These are phyloP conservation scores for Leucosticte australis DNA, from an alignment of 2,113 vertebrate genomes.

Conservation along the genomic window DNA sequence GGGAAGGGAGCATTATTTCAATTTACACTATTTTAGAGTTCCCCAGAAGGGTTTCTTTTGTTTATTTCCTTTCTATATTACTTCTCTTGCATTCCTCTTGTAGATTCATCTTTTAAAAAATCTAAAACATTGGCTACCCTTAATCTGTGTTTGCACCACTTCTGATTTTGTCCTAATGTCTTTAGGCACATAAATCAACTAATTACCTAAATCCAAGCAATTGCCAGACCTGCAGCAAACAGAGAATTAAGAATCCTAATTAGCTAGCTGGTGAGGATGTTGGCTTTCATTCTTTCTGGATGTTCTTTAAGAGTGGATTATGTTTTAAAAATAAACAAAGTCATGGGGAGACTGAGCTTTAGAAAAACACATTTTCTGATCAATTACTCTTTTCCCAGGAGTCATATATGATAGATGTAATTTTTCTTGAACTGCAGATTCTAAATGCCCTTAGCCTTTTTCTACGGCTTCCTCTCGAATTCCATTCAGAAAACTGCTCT, in stretches of 20 bases:
- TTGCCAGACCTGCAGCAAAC: neutral
- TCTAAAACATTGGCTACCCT: neutral
- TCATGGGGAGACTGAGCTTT: neutral
- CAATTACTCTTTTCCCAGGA: neutral
- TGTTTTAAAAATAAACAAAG: conserved; percentile 13
- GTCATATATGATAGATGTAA: neutral
- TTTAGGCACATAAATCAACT: neutral
- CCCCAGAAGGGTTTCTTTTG: neutral
- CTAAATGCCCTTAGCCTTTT: neutral
- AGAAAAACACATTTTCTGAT: neutral
- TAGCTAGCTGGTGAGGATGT: neutral
- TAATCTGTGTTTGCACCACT: neutral
- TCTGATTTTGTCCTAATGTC: neutral
- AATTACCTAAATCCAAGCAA: neutral
- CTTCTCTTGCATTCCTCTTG: neutral
- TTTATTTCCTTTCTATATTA: neutral
- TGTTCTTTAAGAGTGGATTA: neutral
- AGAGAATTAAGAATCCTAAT: neutral
- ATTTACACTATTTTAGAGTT: neutral
- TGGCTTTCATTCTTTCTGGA: neutral
- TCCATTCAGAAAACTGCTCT: neutral
- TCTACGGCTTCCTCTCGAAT: neutral
- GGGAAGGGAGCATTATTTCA: neutral
- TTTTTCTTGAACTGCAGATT: conserved; percentile 5
- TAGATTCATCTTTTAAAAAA: neutral